Evolutionary conservation across 2,113 vertebrate genomes (phyloP), one percentile per base, ranked within the genome.

Genomic region (Bagarius yarrelli): DNA sequence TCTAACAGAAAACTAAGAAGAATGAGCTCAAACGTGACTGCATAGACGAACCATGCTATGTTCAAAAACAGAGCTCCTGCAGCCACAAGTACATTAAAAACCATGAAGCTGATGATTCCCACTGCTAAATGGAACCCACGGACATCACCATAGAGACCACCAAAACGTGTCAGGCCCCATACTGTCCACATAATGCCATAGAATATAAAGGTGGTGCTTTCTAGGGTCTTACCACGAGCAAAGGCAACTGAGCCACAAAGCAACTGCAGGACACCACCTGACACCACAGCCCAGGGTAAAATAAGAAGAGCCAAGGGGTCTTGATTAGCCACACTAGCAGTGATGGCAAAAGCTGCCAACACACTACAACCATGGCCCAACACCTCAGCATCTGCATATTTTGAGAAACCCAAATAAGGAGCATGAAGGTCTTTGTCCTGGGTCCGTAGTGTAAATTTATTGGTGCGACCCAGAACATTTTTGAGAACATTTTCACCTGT

Each of bases 171-270:
- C 82, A 95, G 83, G 25, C 96, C 95, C 95, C 95, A 97, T 64
- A 95, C 91, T n/a, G 89, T 83, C 96, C 95, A 96, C 94, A 95
- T 93, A 66, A 94, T 50, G 2, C 94, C 93, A 9, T 96, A 95
- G 44, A 96, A 87, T 50, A 94, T 91, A 84, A 97, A 97, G 36
- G 93, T 92, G 0, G 92, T 94, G 87, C 96, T 96, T 88, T 97
- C 95, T 59, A 96, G 89, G 18, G 95, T 96, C 90, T 96, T 96
- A 59, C 95, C 96, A 16, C 94, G 88, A 52, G 96, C 90, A 81
- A 96, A 96, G 6, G 94, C 93, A 73, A 96, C 92, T 0, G 91
- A 93, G 21, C 95, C 95, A 0, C 91, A 85, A 0, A 95, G 83
- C 16, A 95, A 80, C 88, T 94, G 93, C 5, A 95, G 90, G 4